A percentile compares a stretch with the other conserved stretches of the same genome.
Conservation (phyloP, 1,140 invertebrate species). For the Delia radicum region DNA sequence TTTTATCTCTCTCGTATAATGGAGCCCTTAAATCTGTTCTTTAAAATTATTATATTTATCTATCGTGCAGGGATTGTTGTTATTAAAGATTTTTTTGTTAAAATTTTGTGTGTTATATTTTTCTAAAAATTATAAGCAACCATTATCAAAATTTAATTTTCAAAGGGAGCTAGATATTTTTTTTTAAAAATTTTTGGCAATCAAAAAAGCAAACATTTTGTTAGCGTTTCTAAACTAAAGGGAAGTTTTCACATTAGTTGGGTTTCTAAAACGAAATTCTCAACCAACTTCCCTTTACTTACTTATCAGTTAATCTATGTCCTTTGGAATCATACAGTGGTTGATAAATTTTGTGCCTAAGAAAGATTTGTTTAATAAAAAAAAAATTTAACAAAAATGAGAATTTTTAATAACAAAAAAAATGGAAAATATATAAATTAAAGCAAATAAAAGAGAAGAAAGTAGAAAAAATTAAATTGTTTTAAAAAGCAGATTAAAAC, state of each 20-base stretch:
- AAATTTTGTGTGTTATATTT: background rate
- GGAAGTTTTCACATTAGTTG: too few relatives aligned
- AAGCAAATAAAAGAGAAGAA: background rate
- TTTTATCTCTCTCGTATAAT: too few relatives aligned
- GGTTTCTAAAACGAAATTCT: too few relatives aligned
- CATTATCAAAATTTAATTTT: too few relatives aligned
- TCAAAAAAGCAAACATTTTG: background rate
- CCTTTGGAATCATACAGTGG: conserved; percentile 56
- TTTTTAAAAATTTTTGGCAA: background rate
- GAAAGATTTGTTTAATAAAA: conserved; percentile 18
- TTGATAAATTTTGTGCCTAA: conserved; percentile 50
- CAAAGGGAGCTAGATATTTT: background rate
- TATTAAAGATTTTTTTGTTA: background rate
- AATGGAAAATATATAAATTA: conserved; percentile 13
- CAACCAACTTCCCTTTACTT: conserved; percentile 27
- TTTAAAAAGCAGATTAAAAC: background rate
- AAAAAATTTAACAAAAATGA: conserved; percentile 31
- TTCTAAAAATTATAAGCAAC: too few relatives aligned
- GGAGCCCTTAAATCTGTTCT: too few relatives aligned
- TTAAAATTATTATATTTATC: too few relatives aligned
- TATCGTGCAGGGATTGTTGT: too few relatives aligned
- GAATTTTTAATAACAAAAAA: too few relatives aligned
- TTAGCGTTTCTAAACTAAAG: conserved; percentile 11
- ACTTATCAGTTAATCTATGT: conserved; percentile 47
- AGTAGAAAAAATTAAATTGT: background rate